A percentile compares a stretch with the other conserved stretches of the same genome.
Conservation (phyloP, 1,140 invertebrate genomes). For the Drosophila navojoa region DNA sequence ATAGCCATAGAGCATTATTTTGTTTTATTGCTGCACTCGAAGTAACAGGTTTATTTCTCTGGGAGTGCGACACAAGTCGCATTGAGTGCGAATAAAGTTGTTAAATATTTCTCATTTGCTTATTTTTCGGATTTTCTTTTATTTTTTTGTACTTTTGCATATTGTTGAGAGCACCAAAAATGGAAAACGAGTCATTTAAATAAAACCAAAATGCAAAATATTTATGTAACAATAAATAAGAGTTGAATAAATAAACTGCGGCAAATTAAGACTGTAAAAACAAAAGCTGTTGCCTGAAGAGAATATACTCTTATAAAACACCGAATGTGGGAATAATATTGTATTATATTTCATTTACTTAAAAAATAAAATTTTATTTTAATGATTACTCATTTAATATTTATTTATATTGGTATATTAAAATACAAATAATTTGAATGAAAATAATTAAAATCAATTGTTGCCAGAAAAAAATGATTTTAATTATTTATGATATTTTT, state of each 20-base stretch:
- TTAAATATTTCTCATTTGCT: constrained; percentile 36
- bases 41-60: constrained; percentile 26
- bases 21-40: constrained; percentile 11
- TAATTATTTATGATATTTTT: too few relatives aligned
- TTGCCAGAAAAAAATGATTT: too few relatives aligned
- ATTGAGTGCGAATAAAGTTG: constrained; percentile 27
- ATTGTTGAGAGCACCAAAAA: constrained; percentile 40
- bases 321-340: too few relatives aligned
- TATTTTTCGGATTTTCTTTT: constrained; percentile 34
- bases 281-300: not conserved
- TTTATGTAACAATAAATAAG: constrained; percentile 12
- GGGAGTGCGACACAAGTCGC: constrained; percentile 9
- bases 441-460: too few relatives aligned
- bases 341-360: too few relatives aligned
- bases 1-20: not conserved
- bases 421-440: too few relatives aligned
- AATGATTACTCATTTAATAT: too few relatives aligned
- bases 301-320: too few relatives aligned
- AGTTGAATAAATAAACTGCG: not conserved
- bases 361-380: too few relatives aligned
- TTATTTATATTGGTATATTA: too few relatives aligned
- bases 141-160: constrained; percentile 5
- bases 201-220: constrained; percentile 11
- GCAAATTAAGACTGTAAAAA: constrained; percentile 6
- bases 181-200: constrained; percentile 16